Evolutionary conservation across 2,797 vertebrate species (phyloP), one percentile per base, ranked within the genome.

Genomic region (Buphagus erythrorhynchus): DNA sequence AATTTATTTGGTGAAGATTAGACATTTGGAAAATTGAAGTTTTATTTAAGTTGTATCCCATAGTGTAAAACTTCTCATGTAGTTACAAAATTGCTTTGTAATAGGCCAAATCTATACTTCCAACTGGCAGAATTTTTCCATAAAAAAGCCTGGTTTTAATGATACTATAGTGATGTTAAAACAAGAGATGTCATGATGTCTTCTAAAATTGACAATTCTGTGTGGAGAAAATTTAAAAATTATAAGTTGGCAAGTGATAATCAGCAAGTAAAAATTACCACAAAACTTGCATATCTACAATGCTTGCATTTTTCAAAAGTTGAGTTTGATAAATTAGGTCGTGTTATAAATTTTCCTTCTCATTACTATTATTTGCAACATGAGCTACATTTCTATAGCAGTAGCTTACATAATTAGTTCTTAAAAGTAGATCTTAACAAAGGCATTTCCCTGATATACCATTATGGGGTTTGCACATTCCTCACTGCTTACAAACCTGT

Each of bases 391-490:
- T 86, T 87, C 55, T 54, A 38, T 25, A 51, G 16, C 31, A 73
- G 16, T 38, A 67, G 16, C 10, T 62, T 58, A 73, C 8, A 40
- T 42, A 63, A 77, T 48, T 67, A 72, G 20, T 79, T 85, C 48
- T 95, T 79, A 77, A 83, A 92, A 89, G 80, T 42, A 79, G 31
- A 71, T n/a, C 17, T 82, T 54, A 79, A 48, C 31, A 76, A 69
- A 88, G 10, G 9, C 18, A 46, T 68, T 89, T 91, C 24, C 25
- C 31, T 87, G 20, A 63, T 43, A 63, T 3, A 69, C 10, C 20
- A 52, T 55, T 62, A 10, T 42, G 49, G 16, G 16, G 2, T 48
- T 75, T 75, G 29, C 24, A 87, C 29, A 85, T 59, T 76, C 13
- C 73, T 66, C 36, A 22, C 8, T 68, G 21, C 11, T 72, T 74